Conservation (phyloP, 2,888 invertebrate genomes). For the Neoitamus cyanurus region DNA sequence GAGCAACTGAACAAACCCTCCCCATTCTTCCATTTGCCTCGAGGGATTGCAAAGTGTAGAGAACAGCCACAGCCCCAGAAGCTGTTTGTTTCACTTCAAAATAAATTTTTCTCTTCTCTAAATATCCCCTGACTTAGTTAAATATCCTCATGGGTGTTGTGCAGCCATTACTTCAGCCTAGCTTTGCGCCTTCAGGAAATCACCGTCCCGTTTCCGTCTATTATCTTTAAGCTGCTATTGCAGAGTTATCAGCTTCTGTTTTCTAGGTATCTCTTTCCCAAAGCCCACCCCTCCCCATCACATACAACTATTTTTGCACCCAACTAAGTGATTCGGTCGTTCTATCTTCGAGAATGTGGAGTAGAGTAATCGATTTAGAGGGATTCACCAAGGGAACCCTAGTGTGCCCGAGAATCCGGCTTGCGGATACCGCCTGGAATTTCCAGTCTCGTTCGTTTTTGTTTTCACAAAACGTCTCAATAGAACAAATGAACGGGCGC, state of each 20-base stretch:
- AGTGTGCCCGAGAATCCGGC: neutral
- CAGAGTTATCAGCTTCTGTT: conserved; percentile 25
- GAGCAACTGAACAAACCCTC: neutral
- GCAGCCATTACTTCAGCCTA: conserved; percentile 31
- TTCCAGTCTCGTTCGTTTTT: conserved; percentile 12
- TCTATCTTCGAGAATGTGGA: neutral
- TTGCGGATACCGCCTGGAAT: neutral
- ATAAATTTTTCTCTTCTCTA: conserved; percentile 22
- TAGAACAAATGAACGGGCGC: conserved; percentile 5
- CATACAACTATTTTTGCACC: neutral
- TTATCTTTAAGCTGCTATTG: conserved; percentile 5
- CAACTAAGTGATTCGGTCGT: conserved; percentile 22
- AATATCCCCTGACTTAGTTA: conserved; percentile 44
- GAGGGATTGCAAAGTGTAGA: neutral
- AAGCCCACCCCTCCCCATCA: neutral
- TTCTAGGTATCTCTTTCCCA: conserved; percentile 15
- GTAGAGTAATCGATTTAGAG: conserved; percentile 5
- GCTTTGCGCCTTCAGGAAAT: conserved; percentile 33
- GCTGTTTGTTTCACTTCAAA: conserved; percentile 31
- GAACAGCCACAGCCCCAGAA: conserved; percentile 28
- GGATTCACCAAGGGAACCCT: neutral
- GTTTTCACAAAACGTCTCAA: conserved; percentile 35
- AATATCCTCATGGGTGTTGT: conserved; percentile 49
- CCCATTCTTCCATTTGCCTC: neutral
- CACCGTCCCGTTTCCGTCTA: conserved; percentile 5